Evolutionary conservation across 2,113 vertebrate species (phyloP).

Genomic region (Melanotaenia duboulayi): DNA sequence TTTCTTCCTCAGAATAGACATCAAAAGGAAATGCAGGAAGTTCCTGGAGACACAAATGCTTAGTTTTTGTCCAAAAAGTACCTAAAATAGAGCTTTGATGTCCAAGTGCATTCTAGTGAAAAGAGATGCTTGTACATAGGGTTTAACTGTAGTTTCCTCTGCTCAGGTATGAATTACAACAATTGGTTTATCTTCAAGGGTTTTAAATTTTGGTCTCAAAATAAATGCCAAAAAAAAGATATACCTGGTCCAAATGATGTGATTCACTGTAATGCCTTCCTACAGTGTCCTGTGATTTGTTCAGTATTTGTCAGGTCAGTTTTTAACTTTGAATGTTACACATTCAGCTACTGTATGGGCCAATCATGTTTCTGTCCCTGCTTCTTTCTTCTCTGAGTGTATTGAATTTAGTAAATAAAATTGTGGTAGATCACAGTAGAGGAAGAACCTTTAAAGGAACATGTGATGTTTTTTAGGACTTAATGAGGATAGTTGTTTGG

Average conservation of each 20-base stretch:
- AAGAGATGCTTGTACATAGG: neutral
- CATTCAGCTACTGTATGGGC: neutral
- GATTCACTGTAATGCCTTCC: neutral
- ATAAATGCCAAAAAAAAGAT: too few species aligned
- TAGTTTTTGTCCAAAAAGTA: constrained; percentile 1
- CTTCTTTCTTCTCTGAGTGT: neutral
- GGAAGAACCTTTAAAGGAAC: neutral
- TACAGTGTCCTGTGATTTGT: neutral
- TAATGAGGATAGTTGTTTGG: too few species aligned
- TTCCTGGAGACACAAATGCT: constrained; percentile 1
- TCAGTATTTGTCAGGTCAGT: too few species aligned
- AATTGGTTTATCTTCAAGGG: too few species aligned
- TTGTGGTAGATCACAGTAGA: neutral
- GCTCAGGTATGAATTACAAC: too few species aligned
- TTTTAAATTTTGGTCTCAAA: too few species aligned
- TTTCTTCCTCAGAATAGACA: neutral
- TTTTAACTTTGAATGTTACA: neutral
- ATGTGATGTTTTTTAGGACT: too few species aligned
- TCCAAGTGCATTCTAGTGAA: constrained; percentile 37
- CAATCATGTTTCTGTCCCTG: constrained; percentile 7
- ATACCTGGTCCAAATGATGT: too few species aligned
- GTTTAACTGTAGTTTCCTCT: too few species aligned
- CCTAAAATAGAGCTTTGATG: neutral
- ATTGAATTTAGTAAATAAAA: constrained; percentile 1
- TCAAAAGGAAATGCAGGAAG: too few species aligned